Conservation (phyloP, 2,888 invertebrate species). For the Scaptomyza caliginosa region DNA sequence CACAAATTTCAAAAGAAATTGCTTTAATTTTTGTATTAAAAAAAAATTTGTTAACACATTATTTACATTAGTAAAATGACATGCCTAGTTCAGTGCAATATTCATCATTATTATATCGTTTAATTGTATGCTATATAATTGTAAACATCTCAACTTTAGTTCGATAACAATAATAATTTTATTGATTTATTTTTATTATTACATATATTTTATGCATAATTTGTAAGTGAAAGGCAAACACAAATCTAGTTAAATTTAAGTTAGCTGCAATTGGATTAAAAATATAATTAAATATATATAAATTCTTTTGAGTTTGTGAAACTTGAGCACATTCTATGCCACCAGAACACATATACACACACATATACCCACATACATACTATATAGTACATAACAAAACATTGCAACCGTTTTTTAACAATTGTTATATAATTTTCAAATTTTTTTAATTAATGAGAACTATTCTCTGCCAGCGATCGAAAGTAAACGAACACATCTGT, state of each 20-base stretch:
- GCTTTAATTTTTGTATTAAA: conserved; percentile 44
- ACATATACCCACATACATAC: conserved; percentile 21
- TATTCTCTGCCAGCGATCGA: conserved; percentile 64
- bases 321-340: conserved; percentile 68
- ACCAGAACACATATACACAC: conserved; percentile 34
- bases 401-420: conserved; percentile 37
- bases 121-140: conserved; percentile 37
- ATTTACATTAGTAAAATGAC: conserved; percentile 64
- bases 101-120: conserved; percentile 53
- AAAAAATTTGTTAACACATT: conserved; percentile 36
- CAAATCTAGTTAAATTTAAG: conserved; percentile 67
- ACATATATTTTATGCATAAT: conserved; percentile 16
- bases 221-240: conserved; percentile 38
- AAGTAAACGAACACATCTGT: conserved; percentile 74
- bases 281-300: conserved; percentile 12
- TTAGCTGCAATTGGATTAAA: conserved; percentile 67
- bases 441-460: conserved; percentile 38
- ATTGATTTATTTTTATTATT: conserved; percentile 32
- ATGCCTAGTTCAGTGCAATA: conserved; percentile 75
- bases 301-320: conserved; percentile 52
- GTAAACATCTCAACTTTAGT: conserved; percentile 55
- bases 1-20: conserved; percentile 39
- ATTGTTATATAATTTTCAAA: conserved; percentile 68
- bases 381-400: conserved; percentile 33
- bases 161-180: conserved; percentile 40